These are phyloP conservation scores for Horisme vitalbata DNA, from an alignment of 2,888 invertebrate species.

Conservation along the genomic window DNA sequence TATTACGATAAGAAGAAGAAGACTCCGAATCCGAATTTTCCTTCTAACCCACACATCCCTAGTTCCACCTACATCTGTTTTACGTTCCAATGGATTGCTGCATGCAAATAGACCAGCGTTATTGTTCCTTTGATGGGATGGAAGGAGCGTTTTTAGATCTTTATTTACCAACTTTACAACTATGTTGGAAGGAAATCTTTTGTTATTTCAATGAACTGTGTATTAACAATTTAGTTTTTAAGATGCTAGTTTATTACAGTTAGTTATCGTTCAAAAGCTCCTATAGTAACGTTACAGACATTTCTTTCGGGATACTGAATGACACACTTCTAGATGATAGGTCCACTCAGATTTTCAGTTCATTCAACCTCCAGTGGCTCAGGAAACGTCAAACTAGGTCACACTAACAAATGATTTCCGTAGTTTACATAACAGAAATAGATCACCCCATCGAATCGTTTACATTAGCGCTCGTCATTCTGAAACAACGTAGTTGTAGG, in stretches of 20 bases:
- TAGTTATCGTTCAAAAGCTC: neutral
- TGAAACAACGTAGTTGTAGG: conserved; percentile 41
- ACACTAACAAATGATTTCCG: conserved; percentile 25
- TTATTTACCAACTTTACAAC: conserved; percentile 41
- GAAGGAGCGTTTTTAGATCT: conserved; percentile 46
- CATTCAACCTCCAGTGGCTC: conserved; percentile 3
- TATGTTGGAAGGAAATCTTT: conserved; percentile 23
- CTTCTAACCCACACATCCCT: conserved; percentile 7
- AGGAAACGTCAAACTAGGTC: conserved; percentile 17
- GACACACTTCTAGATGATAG: neutral
- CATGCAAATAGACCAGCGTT: conserved; percentile 65
- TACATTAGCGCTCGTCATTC: conserved; percentile 33
- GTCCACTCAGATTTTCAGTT: neutral
- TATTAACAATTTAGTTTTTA: conserved; percentile 2
- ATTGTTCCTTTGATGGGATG: conserved; percentile 59
- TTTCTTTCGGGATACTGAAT: neutral
- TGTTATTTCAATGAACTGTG: conserved; percentile 17
- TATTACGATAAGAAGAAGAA: too few relatives aligned
- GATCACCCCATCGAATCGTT: conserved; percentile 23
- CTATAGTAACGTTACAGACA: conserved; percentile 5
- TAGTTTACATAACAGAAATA: conserved; percentile 25
- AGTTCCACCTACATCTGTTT: conserved; percentile 62
- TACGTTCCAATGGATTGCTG: conserved; percentile 68
- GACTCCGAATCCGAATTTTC: neutral
- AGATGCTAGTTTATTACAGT: neutral